Percentiles rank a stretch among this genome's conserved stretches.
Evolutionary conservation across 2,797 vertebrate species (phyloP).

Genomic region (Cossypha niveicapilla): DNA sequence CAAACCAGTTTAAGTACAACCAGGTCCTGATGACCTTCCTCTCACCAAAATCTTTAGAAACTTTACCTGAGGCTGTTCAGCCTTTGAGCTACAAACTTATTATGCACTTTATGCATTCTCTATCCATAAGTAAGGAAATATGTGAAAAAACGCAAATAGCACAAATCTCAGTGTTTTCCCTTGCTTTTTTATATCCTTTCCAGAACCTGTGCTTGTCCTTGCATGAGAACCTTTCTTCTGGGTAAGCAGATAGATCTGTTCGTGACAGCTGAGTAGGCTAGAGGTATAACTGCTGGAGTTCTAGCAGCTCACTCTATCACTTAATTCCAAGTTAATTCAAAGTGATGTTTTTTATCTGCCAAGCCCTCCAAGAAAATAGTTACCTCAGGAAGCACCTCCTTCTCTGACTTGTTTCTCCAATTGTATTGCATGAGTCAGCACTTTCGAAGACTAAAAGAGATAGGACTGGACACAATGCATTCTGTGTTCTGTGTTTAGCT

Average conservation of each 20-base stretch:
- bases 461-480: not conserved
- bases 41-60: not conserved
- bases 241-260: constrained; percentile 20
- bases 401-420: not conserved
- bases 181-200: constrained; percentile 28
- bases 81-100: not conserved
- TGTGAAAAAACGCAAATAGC: constrained; percentile 28
- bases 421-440: not conserved
- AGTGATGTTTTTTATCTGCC: not conserved
- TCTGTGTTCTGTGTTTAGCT: not conserved
- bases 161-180: not conserved
- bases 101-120: not conserved
- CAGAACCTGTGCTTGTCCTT: constrained; percentile 27
- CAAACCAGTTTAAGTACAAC: constrained; percentile 48
- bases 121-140: constrained; percentile 36
- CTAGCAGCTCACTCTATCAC: not conserved
- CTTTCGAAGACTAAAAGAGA: not conserved
- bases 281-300: not conserved
- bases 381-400: not conserved
- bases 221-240: constrained; percentile 24
- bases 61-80: not conserved
- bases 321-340: not conserved
- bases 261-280: not conserved
- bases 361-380: not conserved
- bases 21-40: not conserved